Evolutionary conservation across 2,888 invertebrate species (phyloP), one percentile per base, ranked within the genome.

Genomic region (Acrobasis suavella): DNA sequence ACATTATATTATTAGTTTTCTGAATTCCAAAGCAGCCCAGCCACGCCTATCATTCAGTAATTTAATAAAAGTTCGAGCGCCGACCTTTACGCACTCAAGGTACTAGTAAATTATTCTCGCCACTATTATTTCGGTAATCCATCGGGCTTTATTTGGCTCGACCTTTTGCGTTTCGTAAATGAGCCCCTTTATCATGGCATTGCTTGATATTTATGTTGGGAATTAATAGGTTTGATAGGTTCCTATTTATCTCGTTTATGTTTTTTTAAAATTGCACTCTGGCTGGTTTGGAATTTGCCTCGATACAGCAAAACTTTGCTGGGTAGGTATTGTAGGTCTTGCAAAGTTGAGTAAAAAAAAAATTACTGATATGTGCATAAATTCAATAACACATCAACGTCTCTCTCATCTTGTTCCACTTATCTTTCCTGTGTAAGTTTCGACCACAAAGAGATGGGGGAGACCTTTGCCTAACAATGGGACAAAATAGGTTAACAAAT

Each of bases 161-260:
- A 85, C 86, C 87, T 87, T 85, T 64, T 76, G 55, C 67, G 79
- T 81, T 81, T 77, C 72, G 72, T 73, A 81, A 84, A 82, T 75
- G 69, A 80, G 72, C 65, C 42, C 22, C 15, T 54, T 60, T 61
- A 46, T 52, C 52, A 52, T 65, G 67, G 68, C 72, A 73, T 72
- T 75, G 72, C 17, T 52, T 52, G 59, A 37, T 64, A 66, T 65
- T 69, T 63, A 65, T 42, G 63, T 60, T 58, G 55, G 39, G 17
- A 50, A 38, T 39, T 12, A 60, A 38, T 51, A 14, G n/a, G 16
- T 50, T 60, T 50, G 50, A 38, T 50, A 38, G 15, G 3, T 59
- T 38, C 9, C 39, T 9, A 7, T 14, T 55, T 46, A 10, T 46
- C 5, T n/a, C n/a, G 12, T 22, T 22, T 22, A 22, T 2, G 22